Evolutionary conservation across 2,888 invertebrate genomes (phyloP).

Genomic region (Andrena hattorfiana): DNA sequence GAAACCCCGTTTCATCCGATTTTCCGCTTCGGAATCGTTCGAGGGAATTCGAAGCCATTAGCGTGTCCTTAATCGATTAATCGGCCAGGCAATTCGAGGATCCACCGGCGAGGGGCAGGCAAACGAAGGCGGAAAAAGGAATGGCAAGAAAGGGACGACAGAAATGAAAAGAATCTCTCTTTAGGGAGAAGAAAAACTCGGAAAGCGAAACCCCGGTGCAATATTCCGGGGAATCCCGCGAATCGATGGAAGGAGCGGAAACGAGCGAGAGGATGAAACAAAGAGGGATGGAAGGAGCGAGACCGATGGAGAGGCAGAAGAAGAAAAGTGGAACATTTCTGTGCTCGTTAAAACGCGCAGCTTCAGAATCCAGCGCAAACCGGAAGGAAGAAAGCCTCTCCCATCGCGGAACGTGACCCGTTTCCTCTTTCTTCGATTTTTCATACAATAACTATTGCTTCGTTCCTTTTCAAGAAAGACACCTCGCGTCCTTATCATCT

Average conservation of each 20-base stretch:
- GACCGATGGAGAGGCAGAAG: slow-evolving; percentile 10
- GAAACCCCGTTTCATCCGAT: slow-evolving; percentile 10
- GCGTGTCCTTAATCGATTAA: slow-evolving; percentile 48
- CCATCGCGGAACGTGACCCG: slow-evolving; percentile 59
- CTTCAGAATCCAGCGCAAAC: slow-evolving; percentile 66
- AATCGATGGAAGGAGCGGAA: slow-evolving; percentile 63
- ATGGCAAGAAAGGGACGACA: slow-evolving; percentile 43
- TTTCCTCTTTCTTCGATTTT: slow-evolving; percentile 60
- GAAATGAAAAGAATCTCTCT: slow-evolving; percentile 57
- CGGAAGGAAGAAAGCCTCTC: slow-evolving; percentile 61
- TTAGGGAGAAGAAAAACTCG: slow-evolving; percentile 57
- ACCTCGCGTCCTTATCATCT: neutral
- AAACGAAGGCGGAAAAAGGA: slow-evolving; percentile 48
- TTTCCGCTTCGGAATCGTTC: slow-evolving; percentile 25
- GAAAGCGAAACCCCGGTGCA: slow-evolving; percentile 60
- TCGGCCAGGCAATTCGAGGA: slow-evolving; percentile 47
- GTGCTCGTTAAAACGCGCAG: slow-evolving; percentile 68
- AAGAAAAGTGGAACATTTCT: slow-evolving; percentile 65
- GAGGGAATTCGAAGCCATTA: slow-evolving; percentile 48
- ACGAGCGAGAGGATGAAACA: slow-evolving; percentile 58
- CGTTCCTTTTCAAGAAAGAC: slow-evolving; percentile 31
- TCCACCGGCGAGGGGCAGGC: slow-evolving; percentile 25
- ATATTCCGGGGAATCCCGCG: slow-evolving; percentile 60
- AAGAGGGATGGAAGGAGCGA: slow-evolving; percentile 44
- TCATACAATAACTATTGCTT: slow-evolving; percentile 49